These are phyloP conservation scores for Apeira syringaria DNA, from an alignment of 2,888 invertebrate species.

Conservation along the genomic window DNA sequence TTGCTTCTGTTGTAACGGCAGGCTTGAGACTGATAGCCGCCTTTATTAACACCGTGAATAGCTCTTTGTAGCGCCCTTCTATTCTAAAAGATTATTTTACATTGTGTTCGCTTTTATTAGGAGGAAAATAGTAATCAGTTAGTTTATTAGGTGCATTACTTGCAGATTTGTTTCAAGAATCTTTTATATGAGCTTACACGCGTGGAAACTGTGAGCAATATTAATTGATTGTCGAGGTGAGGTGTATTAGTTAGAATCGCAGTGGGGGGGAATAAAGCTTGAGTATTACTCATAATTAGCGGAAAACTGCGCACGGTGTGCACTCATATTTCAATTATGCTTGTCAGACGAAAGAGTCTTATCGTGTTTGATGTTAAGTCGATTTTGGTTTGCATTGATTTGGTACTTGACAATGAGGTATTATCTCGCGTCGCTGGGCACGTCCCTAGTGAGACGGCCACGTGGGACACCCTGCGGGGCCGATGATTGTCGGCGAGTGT, in stretches of 20 bases:
- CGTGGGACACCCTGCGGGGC: constrained; percentile 74
- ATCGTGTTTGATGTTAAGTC: constrained; percentile 15
- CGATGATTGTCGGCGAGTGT: constrained; percentile 73
- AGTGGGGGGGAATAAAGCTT: constrained; percentile 45
- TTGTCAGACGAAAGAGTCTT: constrained; percentile 20
- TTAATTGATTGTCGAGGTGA: constrained; percentile 34
- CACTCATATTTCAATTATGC: constrained; percentile 46
- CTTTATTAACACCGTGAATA: constrained; percentile 70
- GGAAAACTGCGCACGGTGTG: constrained; percentile 60
- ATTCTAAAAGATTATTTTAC: constrained; percentile 72
- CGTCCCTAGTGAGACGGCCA: constrained; percentile 59
- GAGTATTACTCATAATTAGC: constrained; percentile 70
- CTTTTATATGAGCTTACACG: constrained; percentile 41
- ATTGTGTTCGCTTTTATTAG: constrained; percentile 68
- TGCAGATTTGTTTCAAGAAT: constrained; percentile 54
- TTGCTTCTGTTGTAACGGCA: constrained; percentile 78
- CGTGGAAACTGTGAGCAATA: constrained; percentile 19
- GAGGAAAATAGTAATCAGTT: constrained; percentile 76
- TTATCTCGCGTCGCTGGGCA: constrained; percentile 60
- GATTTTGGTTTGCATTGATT: constrained; percentile 19
- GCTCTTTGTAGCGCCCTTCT: constrained; percentile 69
- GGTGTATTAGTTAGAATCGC: constrained; percentile 54
- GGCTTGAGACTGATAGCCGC: constrained; percentile 60
- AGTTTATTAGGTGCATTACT: constrained; percentile 75
- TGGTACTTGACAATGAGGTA: constrained; percentile 46